Conservation (phyloP, 2,113 vertebrate species). For the Pan troglodytes region NHGRI_mPanTro3-v2.1_pri NC_072407.2:39904001-39904500, state of each 20-base stretch:
- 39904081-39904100: too few relatives aligned
- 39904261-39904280: not conserved
- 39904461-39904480: not conserved
- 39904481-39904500: not conserved
- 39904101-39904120: too few relatives aligned
- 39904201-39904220: not conserved
- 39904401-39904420: not conserved
- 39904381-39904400: not conserved
- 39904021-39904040: too few relatives aligned
- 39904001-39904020: too few relatives aligned
- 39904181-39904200: not conserved
- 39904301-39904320: not conserved
- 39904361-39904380: not conserved
- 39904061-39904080: too few relatives aligned
- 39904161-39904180: not conserved
- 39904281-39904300: not conserved
- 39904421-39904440: not conserved
- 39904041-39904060: too few relatives aligned
- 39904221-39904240: not conserved
- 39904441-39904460: not conserved
- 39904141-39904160: too few relatives aligned
- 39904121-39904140: too few relatives aligned
- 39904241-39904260: not conserved
- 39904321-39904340: not conserved
- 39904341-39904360: not conserved